These are phyloP conservation scores for Eupeodes luniger DNA, from an alignment of 2,888 invertebrate genomes.

Conservation along the genomic window DNA sequence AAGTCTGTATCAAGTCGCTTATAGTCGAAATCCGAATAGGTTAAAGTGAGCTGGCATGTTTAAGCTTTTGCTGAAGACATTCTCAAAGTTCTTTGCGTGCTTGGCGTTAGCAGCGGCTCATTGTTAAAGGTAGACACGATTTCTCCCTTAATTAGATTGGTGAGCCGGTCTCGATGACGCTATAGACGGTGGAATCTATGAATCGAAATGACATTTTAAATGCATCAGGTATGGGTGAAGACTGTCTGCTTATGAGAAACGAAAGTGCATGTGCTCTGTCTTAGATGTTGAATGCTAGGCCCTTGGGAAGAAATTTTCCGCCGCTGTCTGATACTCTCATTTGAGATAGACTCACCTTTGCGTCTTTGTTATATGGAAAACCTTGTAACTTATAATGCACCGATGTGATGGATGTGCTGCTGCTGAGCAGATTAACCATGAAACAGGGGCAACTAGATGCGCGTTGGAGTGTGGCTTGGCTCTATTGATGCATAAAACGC, in stretches of 20 bases:
- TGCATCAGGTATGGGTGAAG: background rate
- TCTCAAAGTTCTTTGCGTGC: slow-evolving; percentile 48
- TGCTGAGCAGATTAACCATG: slow-evolving; percentile 35
- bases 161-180: background rate
- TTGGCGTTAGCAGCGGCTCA: background rate
- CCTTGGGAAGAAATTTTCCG: slow-evolving; percentile 39
- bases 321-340: background rate
- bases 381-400: slow-evolving; percentile 38
- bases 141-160: slow-evolving; percentile 60
- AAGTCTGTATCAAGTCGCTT: background rate
- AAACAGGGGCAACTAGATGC: slow-evolving; percentile 43
- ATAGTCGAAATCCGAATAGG: background rate
- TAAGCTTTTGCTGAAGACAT: slow-evolving; percentile 53
- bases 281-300: background rate
- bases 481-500: slow-evolving; percentile 45
- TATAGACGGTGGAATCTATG: background rate
- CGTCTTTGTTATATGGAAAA: slow-evolving; percentile 28
- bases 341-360: slow-evolving; percentile 11
- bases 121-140: slow-evolving; percentile 18
- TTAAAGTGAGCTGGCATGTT: slow-evolving; percentile 1
- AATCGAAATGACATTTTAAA: background rate
- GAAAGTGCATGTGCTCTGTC: slow-evolving; percentile 55
- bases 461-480: background rate
- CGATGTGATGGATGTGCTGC: slow-evolving; percentile 4
- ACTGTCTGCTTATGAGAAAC: slow-evolving; percentile 21